phyloP scores from a whole-genome alignment of 2,797 vertebrate species.

The Gymnocypris eckloni region DNA sequence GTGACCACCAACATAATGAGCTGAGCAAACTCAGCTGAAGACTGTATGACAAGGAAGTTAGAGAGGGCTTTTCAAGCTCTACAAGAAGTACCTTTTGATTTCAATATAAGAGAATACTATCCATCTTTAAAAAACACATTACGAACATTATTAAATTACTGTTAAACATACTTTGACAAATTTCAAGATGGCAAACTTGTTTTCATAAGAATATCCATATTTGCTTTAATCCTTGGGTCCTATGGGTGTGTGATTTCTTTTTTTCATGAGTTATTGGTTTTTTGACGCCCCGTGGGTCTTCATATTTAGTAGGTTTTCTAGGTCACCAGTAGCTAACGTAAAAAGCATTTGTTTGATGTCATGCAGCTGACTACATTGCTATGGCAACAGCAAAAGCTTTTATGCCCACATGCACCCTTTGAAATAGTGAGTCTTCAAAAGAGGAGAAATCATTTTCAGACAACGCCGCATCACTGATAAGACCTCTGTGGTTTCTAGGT shows the following conservation, averaged over 20 bases:
- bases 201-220: background rate
- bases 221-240: background rate
- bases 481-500: background rate
- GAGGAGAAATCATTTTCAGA: conserved; percentile 19
- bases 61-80: background rate
- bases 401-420: conserved; percentile 38
- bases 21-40: background rate
- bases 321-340: conserved; percentile 57
- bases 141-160: background rate
- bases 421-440: conserved; percentile 21
- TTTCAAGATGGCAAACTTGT: background rate
- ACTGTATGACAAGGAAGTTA: background rate
- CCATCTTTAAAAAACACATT: background rate
- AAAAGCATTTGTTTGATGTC: conserved; percentile 55
- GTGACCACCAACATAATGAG: conserved; percentile 10
- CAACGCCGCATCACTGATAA: conserved; percentile 1
- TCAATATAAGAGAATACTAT: background rate
- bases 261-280: conserved; percentile 29
- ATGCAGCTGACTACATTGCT: conserved; percentile 52
- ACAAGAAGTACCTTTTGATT: background rate
- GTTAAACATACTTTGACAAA: background rate
- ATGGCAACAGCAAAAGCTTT: conserved; percentile 59
- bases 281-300: conserved; percentile 14
- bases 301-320: conserved; percentile 49
- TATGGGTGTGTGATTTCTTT: background rate